A percentile compares a stretch with the other conserved stretches of the same genome.
phyloP scores from a whole-genome alignment of 2,113 vertebrate genomes.

The Elgaria multicarinata region DNA sequence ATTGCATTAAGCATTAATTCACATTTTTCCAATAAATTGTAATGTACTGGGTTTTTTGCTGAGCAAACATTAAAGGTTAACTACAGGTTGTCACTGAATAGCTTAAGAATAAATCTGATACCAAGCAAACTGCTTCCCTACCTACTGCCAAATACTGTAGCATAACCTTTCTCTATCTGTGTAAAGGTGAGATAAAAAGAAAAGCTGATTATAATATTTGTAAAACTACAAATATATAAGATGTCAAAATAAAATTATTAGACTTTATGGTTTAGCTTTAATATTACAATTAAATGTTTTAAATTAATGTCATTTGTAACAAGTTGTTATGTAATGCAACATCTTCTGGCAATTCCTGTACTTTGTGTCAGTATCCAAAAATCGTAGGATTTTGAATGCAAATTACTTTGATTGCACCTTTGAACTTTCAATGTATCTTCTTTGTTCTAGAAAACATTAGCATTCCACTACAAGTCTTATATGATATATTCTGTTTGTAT shows the following conservation, averaged over 20 bases:
- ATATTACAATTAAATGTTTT: constrained; percentile 13
- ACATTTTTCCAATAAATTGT: background rate
- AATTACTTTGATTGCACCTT: background rate
- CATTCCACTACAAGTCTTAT: background rate
- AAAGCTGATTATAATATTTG: background rate
- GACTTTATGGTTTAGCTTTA: background rate
- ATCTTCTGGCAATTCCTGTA: background rate
- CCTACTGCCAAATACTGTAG: constrained; percentile 1
- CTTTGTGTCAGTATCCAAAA: background rate
- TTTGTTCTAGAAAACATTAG: background rate
- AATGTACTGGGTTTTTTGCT: constrained; percentile 13
- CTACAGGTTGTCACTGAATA: constrained; percentile 4
- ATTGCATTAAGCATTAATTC: constrained; percentile 12
- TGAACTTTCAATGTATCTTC: background rate
- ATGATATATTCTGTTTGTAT: background rate
- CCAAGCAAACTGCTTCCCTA: constrained; percentile 8
- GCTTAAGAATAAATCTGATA: background rate
- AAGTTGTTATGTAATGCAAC: background rate
- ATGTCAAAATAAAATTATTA: background rate
- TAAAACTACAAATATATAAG: background rate
- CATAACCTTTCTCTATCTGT: background rate
- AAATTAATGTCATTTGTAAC: background rate
- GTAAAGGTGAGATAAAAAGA: background rate
- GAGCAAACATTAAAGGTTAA: background rate
- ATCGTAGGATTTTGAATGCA: constrained; percentile 3